Conservation (phyloP, 2,888 invertebrate species). For the Abrostola tripartita region DNA sequence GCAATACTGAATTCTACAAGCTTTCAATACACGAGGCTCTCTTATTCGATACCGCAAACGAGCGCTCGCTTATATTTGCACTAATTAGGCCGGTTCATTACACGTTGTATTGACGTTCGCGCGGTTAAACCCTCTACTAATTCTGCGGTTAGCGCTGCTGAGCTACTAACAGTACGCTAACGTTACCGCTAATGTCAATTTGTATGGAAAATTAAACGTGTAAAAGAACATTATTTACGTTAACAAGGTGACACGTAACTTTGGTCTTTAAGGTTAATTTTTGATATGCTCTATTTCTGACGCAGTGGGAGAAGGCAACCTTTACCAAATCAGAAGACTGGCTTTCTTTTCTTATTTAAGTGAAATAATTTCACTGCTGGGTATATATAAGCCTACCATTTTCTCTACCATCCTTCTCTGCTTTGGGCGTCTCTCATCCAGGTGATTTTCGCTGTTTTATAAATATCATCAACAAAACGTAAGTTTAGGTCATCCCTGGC, state of each 20-base stretch:
- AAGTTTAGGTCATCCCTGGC: too few relatives aligned
- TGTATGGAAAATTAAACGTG: constrained; percentile 4
- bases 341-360: too few relatives aligned
- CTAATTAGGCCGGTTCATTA: constrained; percentile 59
- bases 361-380: too few relatives aligned
- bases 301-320: background rate
- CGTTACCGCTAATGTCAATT: constrained; percentile 6
- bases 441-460: too few relatives aligned
- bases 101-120: constrained; percentile 49
- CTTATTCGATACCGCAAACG: constrained; percentile 45
- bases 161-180: constrained; percentile 28
- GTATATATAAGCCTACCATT: too few relatives aligned
- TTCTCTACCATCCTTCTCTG: too few relatives aligned
- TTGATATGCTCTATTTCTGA: background rate
- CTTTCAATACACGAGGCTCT: constrained; percentile 6
- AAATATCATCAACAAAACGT: too few relatives aligned
- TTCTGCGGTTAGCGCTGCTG: constrained; percentile 31
- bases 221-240: background rate
- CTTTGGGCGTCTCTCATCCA: too few relatives aligned
- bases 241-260: background rate
- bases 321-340: background rate
- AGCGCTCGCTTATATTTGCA: constrained; percentile 50
- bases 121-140: constrained; percentile 43
- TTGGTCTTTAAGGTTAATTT: too few relatives aligned
- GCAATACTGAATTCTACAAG: too few relatives aligned